A percentile compares a stretch with the other conserved stretches of the same genome.
Evolutionary conservation across 1,140 invertebrate genomes (phyloP).

Genomic region (silkworm (Bombyx mori)): DNA sequence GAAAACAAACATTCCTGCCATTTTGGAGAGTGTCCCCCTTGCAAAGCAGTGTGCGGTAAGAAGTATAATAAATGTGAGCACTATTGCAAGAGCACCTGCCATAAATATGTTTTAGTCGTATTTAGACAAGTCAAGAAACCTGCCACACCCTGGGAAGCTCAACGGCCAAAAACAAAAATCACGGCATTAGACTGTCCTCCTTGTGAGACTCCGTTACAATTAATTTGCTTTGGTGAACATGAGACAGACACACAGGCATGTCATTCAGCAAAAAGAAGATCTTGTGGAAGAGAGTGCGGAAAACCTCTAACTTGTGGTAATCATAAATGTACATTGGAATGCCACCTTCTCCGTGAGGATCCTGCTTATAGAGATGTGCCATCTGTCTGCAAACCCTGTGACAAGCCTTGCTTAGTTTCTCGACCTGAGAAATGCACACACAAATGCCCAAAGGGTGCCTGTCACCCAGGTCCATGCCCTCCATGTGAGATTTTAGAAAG

Average conservation of each 20-base stretch:
- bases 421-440: constrained; percentile 86
- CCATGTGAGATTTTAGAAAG: constrained; percentile 82
- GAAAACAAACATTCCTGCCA: constrained; percentile 87
- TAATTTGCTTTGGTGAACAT: constrained; percentile 87
- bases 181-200: constrained; percentile 79
- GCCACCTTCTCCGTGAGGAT: constrained; percentile 76
- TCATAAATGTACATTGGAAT: constrained; percentile 82
- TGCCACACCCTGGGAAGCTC: constrained; percentile 84
- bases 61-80: constrained; percentile 80
- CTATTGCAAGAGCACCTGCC: constrained; percentile 82
- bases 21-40: constrained; percentile 89
- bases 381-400: constrained; percentile 79
- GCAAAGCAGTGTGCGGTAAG: constrained; percentile 79
- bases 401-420: constrained; percentile 76
- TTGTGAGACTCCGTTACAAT: constrained; percentile 78
- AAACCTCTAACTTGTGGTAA: constrained; percentile 81
- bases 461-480: constrained; percentile 81
- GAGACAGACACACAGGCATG: constrained; percentile 85
- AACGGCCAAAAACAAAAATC: constrained; percentile 74
- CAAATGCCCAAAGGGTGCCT: constrained; percentile 77
- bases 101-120: constrained; percentile 82
- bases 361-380: constrained; percentile 57
- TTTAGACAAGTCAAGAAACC: constrained; percentile 75
- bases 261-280: constrained; percentile 76
- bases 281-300: constrained; percentile 84